Conservation (phyloP, 1,140 invertebrate genomes). For the Nasonia giraulti region DNA sequence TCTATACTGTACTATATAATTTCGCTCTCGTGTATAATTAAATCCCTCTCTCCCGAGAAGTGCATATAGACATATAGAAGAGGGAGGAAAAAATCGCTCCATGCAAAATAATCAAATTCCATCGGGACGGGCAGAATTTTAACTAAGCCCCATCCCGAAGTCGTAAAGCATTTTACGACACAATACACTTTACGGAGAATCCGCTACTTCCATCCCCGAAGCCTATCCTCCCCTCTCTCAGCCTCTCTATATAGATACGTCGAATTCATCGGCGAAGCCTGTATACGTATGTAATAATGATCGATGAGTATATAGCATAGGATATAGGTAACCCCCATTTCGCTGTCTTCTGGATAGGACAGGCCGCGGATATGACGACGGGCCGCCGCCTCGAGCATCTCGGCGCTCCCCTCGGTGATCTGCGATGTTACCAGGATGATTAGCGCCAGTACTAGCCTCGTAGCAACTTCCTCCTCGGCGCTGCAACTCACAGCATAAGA, state of each 20-base stretch:
- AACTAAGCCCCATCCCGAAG: background rate
- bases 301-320: background rate
- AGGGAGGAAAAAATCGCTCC: no score
- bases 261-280: background rate
- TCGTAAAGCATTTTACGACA: background rate
- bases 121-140: background rate
- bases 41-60: no score
- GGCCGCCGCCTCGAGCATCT: conserved; percentile 15
- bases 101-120: background rate
- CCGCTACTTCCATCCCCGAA: no score
- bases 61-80: no score
- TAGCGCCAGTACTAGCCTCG: background rate
- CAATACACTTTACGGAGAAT: background rate
- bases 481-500: background rate
- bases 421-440: conserved; percentile 1
- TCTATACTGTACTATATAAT: no score
- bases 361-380: conserved; percentile 58
- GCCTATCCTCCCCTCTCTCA: no score
- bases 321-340: conserved; percentile 57
- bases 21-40: no score
- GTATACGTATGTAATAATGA: background rate
- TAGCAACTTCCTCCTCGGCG: background rate
- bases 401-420: background rate
- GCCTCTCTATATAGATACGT: background rate
- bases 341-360: conserved; percentile 64